phyloP scores from a whole-genome alignment of 2,888 invertebrate genomes.

The Hirtodrosophila duncani region DNA sequence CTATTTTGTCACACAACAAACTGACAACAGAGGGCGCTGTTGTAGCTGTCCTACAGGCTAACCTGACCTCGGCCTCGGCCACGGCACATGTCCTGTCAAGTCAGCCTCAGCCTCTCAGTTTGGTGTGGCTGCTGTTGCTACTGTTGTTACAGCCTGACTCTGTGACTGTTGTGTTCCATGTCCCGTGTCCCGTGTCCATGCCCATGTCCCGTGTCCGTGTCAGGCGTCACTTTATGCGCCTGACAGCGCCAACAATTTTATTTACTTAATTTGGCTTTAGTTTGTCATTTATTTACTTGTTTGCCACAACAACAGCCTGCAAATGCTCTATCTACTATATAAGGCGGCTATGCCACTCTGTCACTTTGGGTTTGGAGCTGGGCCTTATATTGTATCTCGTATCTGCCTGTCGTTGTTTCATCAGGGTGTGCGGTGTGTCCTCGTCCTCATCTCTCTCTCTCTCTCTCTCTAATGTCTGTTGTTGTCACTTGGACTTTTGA shows the following conservation, averaged over 20 bases:
- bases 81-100: constrained; percentile 28
- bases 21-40: constrained; percentile 38
- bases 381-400: too few relatives aligned
- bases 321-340: too few relatives aligned
- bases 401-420: too few relatives aligned
- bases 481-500: constrained; percentile 68
- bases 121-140: too few relatives aligned
- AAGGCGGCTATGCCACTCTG: too few relatives aligned
- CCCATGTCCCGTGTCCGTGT: constrained; percentile 41
- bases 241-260: constrained; percentile 70
- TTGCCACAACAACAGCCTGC: constrained; percentile 46
- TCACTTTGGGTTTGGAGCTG: too few relatives aligned
- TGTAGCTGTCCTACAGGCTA: constrained; percentile 10
- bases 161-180: constrained; percentile 42
- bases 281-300: constrained; percentile 71
- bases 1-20: constrained; percentile 26
- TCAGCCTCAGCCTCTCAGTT: constrained; percentile 13
- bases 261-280: constrained; percentile 73
- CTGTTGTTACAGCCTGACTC: too few relatives aligned
- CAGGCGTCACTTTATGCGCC: constrained; percentile 64
- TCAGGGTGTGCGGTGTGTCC: background rate
- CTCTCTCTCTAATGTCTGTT: constrained; percentile 56
- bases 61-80: background rate
- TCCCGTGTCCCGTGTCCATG: constrained; percentile 21
- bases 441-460: constrained; percentile 23